Evolutionary conservation across 2,113 vertebrate genomes (phyloP).

Genomic region (Oncorhynchus mykiss): DNA sequence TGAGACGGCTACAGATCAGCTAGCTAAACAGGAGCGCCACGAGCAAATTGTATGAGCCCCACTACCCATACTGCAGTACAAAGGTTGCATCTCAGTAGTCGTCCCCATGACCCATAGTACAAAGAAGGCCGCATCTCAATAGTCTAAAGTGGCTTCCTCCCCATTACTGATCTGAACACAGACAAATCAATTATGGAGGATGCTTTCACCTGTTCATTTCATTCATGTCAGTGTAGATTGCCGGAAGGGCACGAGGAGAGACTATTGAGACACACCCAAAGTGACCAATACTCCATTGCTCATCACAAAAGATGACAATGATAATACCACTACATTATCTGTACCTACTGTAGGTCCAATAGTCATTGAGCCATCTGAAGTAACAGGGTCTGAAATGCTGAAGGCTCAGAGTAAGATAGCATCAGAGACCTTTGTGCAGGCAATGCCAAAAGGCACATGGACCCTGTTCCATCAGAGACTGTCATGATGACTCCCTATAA

Average conservation of each 20-base stretch:
- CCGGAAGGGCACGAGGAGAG: neutral
- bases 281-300: too few relatives aligned
- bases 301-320: too few relatives aligned
- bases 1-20: neutral
- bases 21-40: neutral
- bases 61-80: neutral
- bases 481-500: too few relatives aligned
- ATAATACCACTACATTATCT: too few relatives aligned
- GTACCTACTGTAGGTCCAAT: too few relatives aligned
- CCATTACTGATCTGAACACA: neutral
- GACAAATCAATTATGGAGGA: neutral
- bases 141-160: neutral
- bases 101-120: too few relatives aligned
- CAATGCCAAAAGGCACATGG: too few relatives aligned
- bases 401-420: too few relatives aligned
- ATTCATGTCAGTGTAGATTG: neutral
- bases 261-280: neutral
- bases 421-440: too few relatives aligned
- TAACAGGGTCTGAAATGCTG: too few relatives aligned
- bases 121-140: neutral
- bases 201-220: neutral
- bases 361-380: too few relatives aligned
- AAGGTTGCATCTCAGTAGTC: neutral
- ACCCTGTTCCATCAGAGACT: too few relatives aligned
- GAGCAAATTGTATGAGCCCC: neutral